Evolutionary conservation across 2,113 vertebrate species (phyloP).

Genomic region (Mandrillus leucophaeus): DNA sequence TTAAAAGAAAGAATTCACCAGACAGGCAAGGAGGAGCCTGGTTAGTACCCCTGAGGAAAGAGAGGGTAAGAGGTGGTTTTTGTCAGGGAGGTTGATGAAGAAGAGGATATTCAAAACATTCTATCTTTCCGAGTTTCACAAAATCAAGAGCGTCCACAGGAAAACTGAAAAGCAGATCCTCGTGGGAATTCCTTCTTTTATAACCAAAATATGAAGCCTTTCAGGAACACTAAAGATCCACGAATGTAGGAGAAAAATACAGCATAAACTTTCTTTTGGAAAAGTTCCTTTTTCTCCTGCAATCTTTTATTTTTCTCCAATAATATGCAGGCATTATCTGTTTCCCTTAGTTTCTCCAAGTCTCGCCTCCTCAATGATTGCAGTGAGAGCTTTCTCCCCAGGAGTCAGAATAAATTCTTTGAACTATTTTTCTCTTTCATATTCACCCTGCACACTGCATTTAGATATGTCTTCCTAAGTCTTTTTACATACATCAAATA

Average conservation of each 20-base stretch:
- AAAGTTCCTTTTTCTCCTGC: background rate
- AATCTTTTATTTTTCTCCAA: background rate
- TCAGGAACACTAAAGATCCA: background rate
- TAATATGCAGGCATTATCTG: background rate
- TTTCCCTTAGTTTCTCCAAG: background rate
- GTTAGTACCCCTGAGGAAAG: background rate
- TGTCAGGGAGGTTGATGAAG: background rate
- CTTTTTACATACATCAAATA: background rate
- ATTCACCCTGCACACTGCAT: background rate
- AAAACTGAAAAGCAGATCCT: background rate
- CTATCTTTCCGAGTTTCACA: background rate
- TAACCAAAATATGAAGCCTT: background rate
- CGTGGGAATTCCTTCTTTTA: background rate
- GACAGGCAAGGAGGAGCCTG: background rate
- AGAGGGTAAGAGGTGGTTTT: background rate
- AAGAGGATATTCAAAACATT: background rate
- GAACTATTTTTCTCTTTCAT: conserved; percentile 13
- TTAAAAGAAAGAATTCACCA: background rate
- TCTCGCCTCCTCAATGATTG: background rate
- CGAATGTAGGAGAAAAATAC: background rate
- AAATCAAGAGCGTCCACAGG: background rate
- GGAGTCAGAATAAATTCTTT: background rate
- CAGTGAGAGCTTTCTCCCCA: background rate
- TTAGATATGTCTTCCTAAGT: background rate
- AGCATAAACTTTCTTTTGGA: background rate